These are phyloP conservation scores for Hesperophylax magnus DNA, from an alignment of 1,140 invertebrate genomes.

Conservation along the genomic window DNA sequence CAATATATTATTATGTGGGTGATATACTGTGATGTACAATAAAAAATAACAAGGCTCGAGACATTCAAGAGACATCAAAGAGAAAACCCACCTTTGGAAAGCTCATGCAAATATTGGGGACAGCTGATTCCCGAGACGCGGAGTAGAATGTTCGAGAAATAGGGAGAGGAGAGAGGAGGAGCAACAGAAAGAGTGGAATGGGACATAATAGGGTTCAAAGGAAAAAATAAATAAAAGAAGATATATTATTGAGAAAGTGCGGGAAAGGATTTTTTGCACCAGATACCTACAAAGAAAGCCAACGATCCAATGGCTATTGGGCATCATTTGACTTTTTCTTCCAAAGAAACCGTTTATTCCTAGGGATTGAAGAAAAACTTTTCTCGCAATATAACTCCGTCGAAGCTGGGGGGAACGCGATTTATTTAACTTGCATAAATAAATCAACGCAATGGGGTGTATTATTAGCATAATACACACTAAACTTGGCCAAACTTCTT, in stretches of 20 bases:
- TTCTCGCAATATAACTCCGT: slow-evolving; percentile 16
- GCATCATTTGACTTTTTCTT: slow-evolving; percentile 29
- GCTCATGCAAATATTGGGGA: slow-evolving; percentile 24
- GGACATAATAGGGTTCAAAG: slow-evolving; percentile 19
- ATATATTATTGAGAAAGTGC: slow-evolving; percentile 56
- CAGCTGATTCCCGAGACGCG: slow-evolving; percentile 39
- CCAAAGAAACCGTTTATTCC: slow-evolving; percentile 37
- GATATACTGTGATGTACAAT: too few relatives aligned
- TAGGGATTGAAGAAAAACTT: slow-evolving; percentile 26
- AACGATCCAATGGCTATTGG: slow-evolving; percentile 43
- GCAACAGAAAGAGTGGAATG: not conserved
- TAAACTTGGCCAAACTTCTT: slow-evolving; percentile 43
- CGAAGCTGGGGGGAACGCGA: slow-evolving; percentile 1
- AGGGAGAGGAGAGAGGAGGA: slow-evolving; percentile 31
- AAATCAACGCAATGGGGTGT: slow-evolving; percentile 22
- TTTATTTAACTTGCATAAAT: slow-evolving; percentile 41
- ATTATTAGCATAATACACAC: slow-evolving; percentile 36
- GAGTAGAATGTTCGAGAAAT: slow-evolving; percentile 37
- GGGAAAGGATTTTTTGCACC: slow-evolving; percentile 53
- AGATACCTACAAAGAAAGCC: slow-evolving; percentile 55
- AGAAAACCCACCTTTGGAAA: too few relatives aligned
- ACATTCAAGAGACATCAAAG: too few relatives aligned
- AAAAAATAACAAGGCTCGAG: too few relatives aligned
- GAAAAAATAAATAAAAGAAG: slow-evolving; percentile 56
- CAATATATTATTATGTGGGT: too few relatives aligned